Percentiles rank a stretch among this genome's conserved stretches.
These are phyloP conservation scores for Lindbergichthys nudifrons DNA, from an alignment of 2,797 vertebrate genomes.

Conservation along the genomic window DNA sequence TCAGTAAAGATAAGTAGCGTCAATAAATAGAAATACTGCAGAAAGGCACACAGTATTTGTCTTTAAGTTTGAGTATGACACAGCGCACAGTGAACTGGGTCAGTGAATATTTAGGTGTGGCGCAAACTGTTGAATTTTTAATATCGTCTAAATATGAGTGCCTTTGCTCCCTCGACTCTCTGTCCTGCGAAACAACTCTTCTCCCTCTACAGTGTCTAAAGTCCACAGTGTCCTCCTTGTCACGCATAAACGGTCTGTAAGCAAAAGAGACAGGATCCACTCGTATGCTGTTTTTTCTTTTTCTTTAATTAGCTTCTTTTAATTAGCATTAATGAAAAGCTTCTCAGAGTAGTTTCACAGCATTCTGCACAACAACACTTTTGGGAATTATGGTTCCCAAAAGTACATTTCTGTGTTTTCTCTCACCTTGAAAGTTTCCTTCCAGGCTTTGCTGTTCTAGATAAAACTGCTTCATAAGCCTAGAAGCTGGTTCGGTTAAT, in stretches of 20 bases:
- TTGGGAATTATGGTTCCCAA: conserved; percentile 23
- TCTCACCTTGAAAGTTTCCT: conserved; percentile 43
- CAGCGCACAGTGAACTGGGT: conserved; percentile 69
- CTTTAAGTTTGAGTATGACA: conserved; percentile 29
- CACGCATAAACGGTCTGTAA: conserved; percentile 42
- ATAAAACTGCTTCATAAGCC: conserved; percentile 21
- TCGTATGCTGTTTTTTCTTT: neutral
- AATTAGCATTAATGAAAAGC: conserved; percentile 40
- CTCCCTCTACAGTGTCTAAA: conserved; percentile 38
- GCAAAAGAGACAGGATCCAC: conserved; percentile 22
- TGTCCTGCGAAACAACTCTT: conserved; percentile 44
- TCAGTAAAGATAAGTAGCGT: conserved; percentile 14
- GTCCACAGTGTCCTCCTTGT: conserved; percentile 33
- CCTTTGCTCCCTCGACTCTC: conserved; percentile 16
- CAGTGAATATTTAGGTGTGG: conserved; percentile 68
- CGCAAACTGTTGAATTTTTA: conserved; percentile 71
- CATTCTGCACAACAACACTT: conserved; percentile 4
- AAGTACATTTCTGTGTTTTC: conserved; percentile 26
- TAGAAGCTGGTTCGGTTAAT: conserved; percentile 46
- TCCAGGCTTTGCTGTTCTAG: conserved; percentile 13
- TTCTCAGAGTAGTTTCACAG: conserved; percentile 12
- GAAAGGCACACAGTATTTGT: conserved; percentile 2
- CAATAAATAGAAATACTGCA: neutral
- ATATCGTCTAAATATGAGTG: conserved; percentile 67
- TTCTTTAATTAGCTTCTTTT: conserved; percentile 19